Conservation (phyloP, 2,113 vertebrate genomes). For the Bagarius yarrelli region DNA sequence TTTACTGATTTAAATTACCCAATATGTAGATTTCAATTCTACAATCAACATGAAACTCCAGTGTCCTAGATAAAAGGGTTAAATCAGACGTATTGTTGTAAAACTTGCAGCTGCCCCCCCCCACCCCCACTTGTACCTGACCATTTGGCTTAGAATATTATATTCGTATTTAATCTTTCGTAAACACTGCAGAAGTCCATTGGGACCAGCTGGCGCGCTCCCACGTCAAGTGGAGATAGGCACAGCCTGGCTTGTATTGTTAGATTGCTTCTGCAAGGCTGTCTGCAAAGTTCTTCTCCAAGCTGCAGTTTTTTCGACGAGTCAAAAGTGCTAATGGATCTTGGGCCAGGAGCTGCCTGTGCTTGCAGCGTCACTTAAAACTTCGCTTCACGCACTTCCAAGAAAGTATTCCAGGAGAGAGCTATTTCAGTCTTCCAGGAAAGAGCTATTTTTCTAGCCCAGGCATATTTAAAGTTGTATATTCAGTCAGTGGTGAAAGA, state of each 20-base stretch:
- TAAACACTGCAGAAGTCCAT: neutral
- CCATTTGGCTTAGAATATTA: neutral
- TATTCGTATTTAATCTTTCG: neutral
- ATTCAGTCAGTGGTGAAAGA: constrained; percentile 57
- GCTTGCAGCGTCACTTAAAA: constrained; percentile 50
- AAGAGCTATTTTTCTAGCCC: constrained; percentile 60
- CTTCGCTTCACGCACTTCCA: constrained; percentile 41
- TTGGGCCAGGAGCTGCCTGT: constrained; percentile 49
- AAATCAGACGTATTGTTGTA: neutral
- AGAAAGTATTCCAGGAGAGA: constrained; percentile 60
- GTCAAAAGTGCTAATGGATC: constrained; percentile 47
- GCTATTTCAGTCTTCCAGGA: constrained; percentile 56
- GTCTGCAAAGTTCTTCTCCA: constrained; percentile 25
- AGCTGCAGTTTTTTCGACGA: constrained; percentile 19
- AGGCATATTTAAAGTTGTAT: constrained; percentile 49
- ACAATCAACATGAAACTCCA: too few species aligned
- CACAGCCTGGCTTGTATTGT: neutral
- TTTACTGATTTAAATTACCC: too few species aligned
- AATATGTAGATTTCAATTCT: too few species aligned
- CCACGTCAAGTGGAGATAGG: constrained; percentile 15
- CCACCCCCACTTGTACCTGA: neutral
- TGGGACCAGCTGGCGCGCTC: constrained; percentile 26
- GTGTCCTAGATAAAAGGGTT: neutral
- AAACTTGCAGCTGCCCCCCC: neutral
- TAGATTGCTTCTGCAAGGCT: neutral